These are phyloP conservation scores for Heterodera filipjevi DNA, from an alignment of 2,888 invertebrate genomes.

Conservation along the genomic window DNA sequence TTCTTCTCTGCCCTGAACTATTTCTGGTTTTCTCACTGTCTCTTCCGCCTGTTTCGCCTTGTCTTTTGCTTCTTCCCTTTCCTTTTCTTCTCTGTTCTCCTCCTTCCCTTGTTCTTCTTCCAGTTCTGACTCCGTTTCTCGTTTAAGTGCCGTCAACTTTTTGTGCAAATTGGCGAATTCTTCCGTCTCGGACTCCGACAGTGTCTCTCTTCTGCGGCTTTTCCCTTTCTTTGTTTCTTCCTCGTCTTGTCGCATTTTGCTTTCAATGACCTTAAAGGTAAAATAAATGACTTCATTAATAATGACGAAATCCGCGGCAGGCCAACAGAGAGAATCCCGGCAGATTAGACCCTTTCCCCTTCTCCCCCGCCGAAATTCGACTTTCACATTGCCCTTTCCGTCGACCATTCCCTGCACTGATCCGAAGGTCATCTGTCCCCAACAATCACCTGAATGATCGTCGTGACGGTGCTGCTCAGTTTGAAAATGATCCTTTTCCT, in stretches of 20 bases:
- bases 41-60: not conserved
- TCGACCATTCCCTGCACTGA: too few species aligned
- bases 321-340: too few species aligned
- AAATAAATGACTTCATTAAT: too few species aligned
- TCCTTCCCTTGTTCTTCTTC: not conserved
- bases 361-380: too few species aligned
- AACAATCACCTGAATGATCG: constrained; percentile 60
- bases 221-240: not conserved
- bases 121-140: not conserved
- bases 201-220: too few species aligned
- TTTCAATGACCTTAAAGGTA: constrained; percentile 21
- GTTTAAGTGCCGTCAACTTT: constrained; percentile 2
- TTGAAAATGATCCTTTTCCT: constrained; percentile 46
- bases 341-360: too few species aligned
- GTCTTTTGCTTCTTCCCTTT: not conserved
- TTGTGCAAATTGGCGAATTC: not conserved
- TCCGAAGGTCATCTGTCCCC: too few species aligned
- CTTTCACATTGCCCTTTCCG: too few species aligned
- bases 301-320: too few species aligned
- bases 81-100: not conserved
- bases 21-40: not conserved
- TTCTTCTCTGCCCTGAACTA: too few species aligned
- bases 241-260: not conserved
- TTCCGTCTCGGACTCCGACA: not conserved
- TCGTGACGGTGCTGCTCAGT: constrained; percentile 60